Evolutionary conservation across 2,113 vertebrate species (phyloP).

Genomic region (Anolis sagrei): DNA sequence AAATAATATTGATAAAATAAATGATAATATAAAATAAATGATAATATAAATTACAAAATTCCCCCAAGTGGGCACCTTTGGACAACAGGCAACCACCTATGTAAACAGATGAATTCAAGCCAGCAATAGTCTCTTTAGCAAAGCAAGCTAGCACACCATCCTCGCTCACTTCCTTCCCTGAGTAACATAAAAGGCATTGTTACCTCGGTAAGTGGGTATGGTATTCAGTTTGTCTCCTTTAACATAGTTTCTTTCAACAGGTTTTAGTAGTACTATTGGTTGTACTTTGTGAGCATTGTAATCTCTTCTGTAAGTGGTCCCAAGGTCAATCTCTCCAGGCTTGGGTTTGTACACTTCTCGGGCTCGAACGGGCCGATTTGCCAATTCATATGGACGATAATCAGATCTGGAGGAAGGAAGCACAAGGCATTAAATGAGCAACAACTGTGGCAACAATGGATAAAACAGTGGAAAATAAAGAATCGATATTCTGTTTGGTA

Average conservation of each 20-base stretch:
- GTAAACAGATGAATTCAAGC: not conserved
- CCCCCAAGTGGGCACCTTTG: conserved; percentile 17
- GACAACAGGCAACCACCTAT: not conserved
- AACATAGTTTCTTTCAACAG: conserved; percentile 70
- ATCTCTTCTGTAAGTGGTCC: conserved; percentile 82
- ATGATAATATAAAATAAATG: no score
- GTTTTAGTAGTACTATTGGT: conserved; percentile 71
- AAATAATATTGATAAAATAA: no score
- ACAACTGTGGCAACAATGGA: not conserved
- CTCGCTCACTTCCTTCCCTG: not conserved
- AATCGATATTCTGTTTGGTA: no score
- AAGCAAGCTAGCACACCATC: not conserved
- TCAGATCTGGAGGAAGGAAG: conserved; percentile 76
- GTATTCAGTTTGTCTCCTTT: conserved; percentile 78
- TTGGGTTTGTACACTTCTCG: conserved; percentile 76
- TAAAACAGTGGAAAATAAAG: not conserved
- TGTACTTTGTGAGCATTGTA: conserved; percentile 77
- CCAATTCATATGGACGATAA: conserved; percentile 79
- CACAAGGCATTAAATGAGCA: conserved; percentile 26
- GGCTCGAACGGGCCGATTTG: conserved; percentile 57
- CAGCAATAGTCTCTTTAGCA: not conserved
- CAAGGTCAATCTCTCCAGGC: conserved; percentile 76
- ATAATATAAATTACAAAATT: no score
- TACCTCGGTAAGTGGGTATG: conserved; percentile 89
- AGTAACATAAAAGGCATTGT: conserved; percentile 9